phyloP scores from a whole-genome alignment of 1,140 invertebrate genomes.

The Bombus huntii region DNA sequence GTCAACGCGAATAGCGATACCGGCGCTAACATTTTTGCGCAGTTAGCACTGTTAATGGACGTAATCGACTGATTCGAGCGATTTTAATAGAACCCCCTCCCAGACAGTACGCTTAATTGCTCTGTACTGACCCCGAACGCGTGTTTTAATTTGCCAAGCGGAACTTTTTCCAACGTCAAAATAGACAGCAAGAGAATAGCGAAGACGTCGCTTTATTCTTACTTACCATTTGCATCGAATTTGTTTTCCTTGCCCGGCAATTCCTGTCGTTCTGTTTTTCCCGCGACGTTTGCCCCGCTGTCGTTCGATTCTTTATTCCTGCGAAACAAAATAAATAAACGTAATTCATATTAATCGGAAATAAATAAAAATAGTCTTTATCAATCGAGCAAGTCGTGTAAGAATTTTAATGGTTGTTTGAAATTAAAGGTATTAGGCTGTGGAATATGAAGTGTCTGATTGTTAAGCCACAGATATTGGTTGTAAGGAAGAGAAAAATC shows the following conservation, averaged over 20 bases:
- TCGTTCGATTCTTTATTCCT: slow-evolving; percentile 25
- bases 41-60: slow-evolving; percentile 5
- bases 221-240: slow-evolving; percentile 66
- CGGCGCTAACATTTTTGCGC: slow-evolving; percentile 35
- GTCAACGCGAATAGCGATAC: background rate
- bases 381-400: background rate
- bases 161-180: slow-evolving; percentile 15
- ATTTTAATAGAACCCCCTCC: background rate
- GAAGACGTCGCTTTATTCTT: background rate
- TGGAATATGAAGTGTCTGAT: too few relatives aligned
- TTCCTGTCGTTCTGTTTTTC: background rate
- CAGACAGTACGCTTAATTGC: slow-evolving; percentile 2
- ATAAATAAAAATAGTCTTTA: background rate
- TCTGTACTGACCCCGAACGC: slow-evolving; percentile 36
- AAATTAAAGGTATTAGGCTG: too few relatives aligned
- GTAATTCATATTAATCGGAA: background rate
- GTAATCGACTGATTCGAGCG: slow-evolving; percentile 20
- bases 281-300: background rate
- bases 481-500: too few relatives aligned
- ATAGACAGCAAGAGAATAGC: background rate
- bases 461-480: too few relatives aligned
- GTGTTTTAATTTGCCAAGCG: slow-evolving; percentile 44
- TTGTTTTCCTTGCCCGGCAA: slow-evolving; percentile 32
- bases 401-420: too few relatives aligned
- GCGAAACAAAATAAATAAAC: background rate